A percentile compares a stretch with the other conserved stretches of the same genome.
Conservation (phyloP, 2,113 vertebrate genomes). For the Channa maculata region DNA sequence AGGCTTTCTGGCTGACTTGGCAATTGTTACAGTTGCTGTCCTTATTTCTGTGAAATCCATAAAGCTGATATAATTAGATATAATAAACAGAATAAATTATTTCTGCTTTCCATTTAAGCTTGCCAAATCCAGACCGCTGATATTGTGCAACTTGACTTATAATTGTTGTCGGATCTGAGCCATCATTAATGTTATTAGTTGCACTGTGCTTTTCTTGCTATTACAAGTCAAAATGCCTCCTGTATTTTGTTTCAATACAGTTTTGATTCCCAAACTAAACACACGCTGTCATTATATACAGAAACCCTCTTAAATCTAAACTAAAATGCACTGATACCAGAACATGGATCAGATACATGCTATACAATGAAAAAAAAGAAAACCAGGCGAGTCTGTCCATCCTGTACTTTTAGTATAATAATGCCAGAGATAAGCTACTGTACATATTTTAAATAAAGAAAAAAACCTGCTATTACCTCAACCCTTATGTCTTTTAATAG, state of each 20-base stretch:
- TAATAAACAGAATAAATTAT: background rate
- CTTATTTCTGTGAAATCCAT: background rate
- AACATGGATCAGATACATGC: too few species aligned
- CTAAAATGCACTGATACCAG: background rate
- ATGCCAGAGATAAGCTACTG: too few species aligned
- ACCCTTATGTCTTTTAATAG: background rate
- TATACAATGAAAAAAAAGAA: too few species aligned
- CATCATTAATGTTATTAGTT: background rate
- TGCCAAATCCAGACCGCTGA: background rate
- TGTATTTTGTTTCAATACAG: background rate
- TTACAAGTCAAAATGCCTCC: background rate
- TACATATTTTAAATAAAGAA: too few species aligned
- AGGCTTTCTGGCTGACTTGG: background rate
- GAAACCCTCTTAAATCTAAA: background rate
- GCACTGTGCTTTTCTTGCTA: too few species aligned
- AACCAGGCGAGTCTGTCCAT: too few species aligned
- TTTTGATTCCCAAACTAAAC: background rate
- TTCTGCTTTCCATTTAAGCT: conserved; percentile 3
- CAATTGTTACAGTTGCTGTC: background rate
- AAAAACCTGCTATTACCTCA: background rate
- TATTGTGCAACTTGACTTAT: background rate
- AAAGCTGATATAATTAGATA: background rate
- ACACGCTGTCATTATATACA: background rate
- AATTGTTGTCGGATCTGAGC: background rate
- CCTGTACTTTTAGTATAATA: too few species aligned